Base-by-base conservation (phyloP, 1,140 invertebrate species). In the Lepidostoma basale region DNA sequence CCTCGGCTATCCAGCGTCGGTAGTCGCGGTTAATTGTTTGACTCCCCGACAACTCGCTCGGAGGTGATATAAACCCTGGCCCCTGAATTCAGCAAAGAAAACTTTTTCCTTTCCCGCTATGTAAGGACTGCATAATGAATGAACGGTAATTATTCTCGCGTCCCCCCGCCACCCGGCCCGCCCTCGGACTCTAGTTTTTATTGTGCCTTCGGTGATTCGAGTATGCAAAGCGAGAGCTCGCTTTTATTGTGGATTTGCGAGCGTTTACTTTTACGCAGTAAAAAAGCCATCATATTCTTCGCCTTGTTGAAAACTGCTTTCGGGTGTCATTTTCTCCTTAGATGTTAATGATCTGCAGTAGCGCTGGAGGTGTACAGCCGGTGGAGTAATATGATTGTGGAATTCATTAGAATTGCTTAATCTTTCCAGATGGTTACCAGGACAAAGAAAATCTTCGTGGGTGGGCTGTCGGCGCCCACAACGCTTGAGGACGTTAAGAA, bases 361-460 rank as follows among this genome's bases (percentile, higher is more conserved):
- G n/a, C n/a, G n/a, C n/a, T n/a, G n/a, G n/a, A n/a, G n/a, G n/a
- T n/a, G n/a, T n/a, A n/a, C n/a, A n/a, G n/a, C n/a, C n/a, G n/a
- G n/a, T n/a, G n/a, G n/a, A n/a, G n/a, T n/a, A n/a, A n/a, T n/a
- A n/a, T n/a, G n/a, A n/a, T n/a, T n/a, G n/a, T n/a, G n/a, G n/a
- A n/a, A n/a, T n/a, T n/a, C n/a, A n/a, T n/a, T n/a, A n/a, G n/a
- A n/a, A n/a, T n/a, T n/a, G n/a, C n/a, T n/a, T n/a, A n/a, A 9
- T 73, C 77, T 62, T 90, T 92, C 26, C 89, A 98, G 97, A 98
- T 99, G 96, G 96, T 99, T 83, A 99, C 97, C 84, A 93, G 96
- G 88, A 99, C 98, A 86, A 99, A 99, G 91, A 99, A 99, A 88
- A 98, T 99, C 87, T 99, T 99, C 86, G 97, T 99, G 79, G 98